Conservation (phyloP, 2,797 vertebrate species). For the Sarcophilus harrisii region DNA sequence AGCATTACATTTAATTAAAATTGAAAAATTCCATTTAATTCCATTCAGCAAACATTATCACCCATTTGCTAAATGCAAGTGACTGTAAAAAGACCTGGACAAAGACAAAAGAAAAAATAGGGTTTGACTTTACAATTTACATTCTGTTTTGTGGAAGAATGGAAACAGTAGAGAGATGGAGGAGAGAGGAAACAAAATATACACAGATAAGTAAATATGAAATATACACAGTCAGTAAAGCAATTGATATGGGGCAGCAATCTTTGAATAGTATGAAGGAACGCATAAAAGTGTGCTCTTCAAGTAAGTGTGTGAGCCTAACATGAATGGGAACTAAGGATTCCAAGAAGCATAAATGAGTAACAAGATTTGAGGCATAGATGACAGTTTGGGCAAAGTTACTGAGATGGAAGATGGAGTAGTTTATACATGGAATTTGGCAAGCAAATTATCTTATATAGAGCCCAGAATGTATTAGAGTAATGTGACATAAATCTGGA, state of each 20-base stretch:
- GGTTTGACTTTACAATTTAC: neutral
- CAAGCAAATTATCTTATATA: neutral
- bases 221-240: neutral
- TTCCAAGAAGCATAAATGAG: neutral
- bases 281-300: neutral
- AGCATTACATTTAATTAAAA: neutral
- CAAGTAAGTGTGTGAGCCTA: neutral
- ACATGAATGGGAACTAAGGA: neutral
- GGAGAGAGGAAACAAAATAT: neutral
- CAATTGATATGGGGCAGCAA: neutral
- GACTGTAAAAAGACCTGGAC: neutral
- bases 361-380: neutral
- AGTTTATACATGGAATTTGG: neutral
- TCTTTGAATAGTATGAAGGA: neutral
- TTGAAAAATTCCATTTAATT: neutral
- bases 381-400: neutral
- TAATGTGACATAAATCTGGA: neutral
- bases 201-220: neutral
- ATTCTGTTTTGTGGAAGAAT: neutral
- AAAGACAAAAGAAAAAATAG: neutral
- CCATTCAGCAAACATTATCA: neutral
- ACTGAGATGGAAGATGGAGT: neutral
- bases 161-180: neutral
- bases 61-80: neutral
- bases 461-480: neutral